Base-by-base conservation (phyloP, 2,113 vertebrate genomes). In the Pelobates fuscus region DNA sequence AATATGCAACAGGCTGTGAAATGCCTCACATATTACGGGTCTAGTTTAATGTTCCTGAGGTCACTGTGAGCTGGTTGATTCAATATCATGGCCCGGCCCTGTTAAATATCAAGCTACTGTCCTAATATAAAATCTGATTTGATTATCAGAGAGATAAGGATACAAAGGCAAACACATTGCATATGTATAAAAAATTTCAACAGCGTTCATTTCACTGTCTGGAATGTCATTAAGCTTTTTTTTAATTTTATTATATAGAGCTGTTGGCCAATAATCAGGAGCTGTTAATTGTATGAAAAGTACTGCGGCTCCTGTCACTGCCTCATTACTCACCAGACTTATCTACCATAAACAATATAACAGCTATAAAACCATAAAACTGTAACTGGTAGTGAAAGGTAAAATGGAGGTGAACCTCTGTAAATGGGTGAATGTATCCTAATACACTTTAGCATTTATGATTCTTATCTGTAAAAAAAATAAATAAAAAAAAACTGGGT, bases 381-480 rank as follows among this genome's bases (percentile, higher is more conserved):
- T 71, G 88, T 81, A 80, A 86, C 88, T 81, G 88, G 85, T 84
- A 72, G 83, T 70, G 86, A 85, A 81, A 86, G 84, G 82, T 57
- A 57, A 71, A 44, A 61, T 11, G 63, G n/a, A 83, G 88, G 87
- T 86, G 89, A 87, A 80, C 18, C 30, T 52, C 23, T 2, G 27
- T 74, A 77, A 77, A 85, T 74, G 55, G 54, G 14, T 68, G 67
- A 12, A 58, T 8, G 74, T 77, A 82, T 54, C 60, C 70, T 44
- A 17, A 66, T 46, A 49, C 32, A 66, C 64, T 66, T 60, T 24
- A 14, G 17, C 25, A 25, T 65, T 64, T 52, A 49, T 21, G 21
- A 54, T 29, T 52, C 66, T 70, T 76, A 75, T 75, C 71, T 58
- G 18, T 23, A 4, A 75, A 67, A 66, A 67, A 67, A 75, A n/a